Evolutionary conservation across 2,797 vertebrate species (phyloP).

Genomic region (Pipistrellus pygmaeus): DNA sequence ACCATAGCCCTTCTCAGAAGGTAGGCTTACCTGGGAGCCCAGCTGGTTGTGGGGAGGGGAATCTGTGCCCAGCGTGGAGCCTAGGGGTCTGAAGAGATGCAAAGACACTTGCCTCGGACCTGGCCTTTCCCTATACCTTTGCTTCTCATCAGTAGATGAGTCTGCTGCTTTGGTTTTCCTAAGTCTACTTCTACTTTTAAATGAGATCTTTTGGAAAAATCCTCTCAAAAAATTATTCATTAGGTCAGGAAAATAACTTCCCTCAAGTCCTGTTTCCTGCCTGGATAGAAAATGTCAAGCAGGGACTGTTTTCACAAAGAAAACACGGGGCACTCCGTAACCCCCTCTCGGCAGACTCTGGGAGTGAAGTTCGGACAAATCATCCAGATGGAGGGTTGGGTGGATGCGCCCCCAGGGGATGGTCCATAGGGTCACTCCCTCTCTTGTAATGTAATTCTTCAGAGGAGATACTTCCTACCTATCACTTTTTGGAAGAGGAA

Average conservation of each 20-base stretch:
- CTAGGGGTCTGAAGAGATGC: too few species aligned
- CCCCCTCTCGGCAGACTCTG: not conserved
- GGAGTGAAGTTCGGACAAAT: not conserved
- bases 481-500: not conserved
- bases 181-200: not conserved
- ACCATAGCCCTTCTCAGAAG: accelerated
- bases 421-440: not conserved
- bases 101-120: not conserved
- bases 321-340: not conserved
- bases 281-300: not conserved
- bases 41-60: not conserved
- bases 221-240: not conserved
- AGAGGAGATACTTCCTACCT: not conserved
- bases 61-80: not conserved
- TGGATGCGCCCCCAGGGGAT: not conserved
- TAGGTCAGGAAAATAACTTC: not conserved
- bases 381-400: not conserved
- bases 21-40: not conserved
- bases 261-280: not conserved
- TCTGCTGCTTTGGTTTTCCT: not conserved
- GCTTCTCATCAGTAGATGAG: not conserved
- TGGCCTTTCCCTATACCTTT: not conserved
- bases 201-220: not conserved
- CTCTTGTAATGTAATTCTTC: not conserved
- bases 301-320: not conserved